phyloP scores from a whole-genome alignment of 2,888 invertebrate species.

The Archips xylosteana region DNA sequence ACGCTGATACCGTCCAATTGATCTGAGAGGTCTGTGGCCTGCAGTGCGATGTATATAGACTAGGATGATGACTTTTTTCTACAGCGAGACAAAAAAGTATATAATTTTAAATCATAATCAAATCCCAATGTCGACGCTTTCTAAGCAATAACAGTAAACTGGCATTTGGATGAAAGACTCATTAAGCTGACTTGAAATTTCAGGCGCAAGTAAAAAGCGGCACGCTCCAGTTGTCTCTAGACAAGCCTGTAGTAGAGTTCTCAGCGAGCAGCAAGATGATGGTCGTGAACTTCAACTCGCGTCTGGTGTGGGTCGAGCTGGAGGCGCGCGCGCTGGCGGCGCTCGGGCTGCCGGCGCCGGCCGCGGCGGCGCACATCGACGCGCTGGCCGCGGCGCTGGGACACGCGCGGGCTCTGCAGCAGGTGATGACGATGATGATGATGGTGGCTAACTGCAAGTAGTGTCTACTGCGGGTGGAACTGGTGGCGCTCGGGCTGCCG shows the following conservation, averaged over 20 bases:
- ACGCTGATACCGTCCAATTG: no score
- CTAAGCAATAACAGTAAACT: not conserved
- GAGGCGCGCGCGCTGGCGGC: slow-evolving; percentile 96
- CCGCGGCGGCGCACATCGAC: slow-evolving; percentile 89
- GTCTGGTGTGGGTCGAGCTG: slow-evolving; percentile 92
- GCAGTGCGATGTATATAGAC: no score
- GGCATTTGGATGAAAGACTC: not conserved
- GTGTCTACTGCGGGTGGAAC: no score
- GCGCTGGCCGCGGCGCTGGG: slow-evolving; percentile 92
- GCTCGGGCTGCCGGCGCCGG: slow-evolving; percentile 92
- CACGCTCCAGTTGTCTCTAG: slow-evolving; percentile 68
- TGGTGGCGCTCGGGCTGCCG: no score
- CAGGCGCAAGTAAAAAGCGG: slow-evolving; percentile 76
- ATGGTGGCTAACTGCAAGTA: no score
- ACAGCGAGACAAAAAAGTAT: no score
- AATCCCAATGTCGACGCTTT: no score
- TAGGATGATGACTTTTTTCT: no score
- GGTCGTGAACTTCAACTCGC: slow-evolving; percentile 96
- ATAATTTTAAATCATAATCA: no score
- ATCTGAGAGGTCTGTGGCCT: no score
- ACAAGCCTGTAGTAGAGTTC: slow-evolving; percentile 93
- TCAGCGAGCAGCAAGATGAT: slow-evolving; percentile 90
- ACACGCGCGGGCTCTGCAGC: slow-evolving; percentile 95
- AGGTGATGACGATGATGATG: slow-evolving; percentile 79
- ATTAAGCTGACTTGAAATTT: not conserved